phyloP scores from a whole-genome alignment of 2,888 invertebrate species.

The Agrochola lychnidis region DNA sequence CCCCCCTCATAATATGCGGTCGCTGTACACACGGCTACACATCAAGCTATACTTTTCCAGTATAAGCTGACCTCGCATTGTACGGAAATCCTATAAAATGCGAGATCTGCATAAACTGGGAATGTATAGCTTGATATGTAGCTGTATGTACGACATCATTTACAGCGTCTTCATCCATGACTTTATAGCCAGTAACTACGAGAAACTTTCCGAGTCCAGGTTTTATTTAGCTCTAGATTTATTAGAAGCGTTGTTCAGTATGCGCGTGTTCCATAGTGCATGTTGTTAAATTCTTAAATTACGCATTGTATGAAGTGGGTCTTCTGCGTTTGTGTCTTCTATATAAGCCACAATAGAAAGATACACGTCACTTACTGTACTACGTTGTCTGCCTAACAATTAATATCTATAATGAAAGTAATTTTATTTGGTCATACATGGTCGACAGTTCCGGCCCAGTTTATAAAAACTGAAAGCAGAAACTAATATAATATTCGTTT shows the following conservation, averaged over 20 bases:
- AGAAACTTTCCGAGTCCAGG: neutral
- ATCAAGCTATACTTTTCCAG: too few species aligned
- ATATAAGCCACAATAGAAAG: conserved; percentile 28
- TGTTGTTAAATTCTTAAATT: neutral
- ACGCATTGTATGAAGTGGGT: conserved; percentile 4
- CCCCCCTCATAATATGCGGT: neutral
- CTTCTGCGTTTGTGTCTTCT: conserved; percentile 36
- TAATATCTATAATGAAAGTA: conserved; percentile 55
- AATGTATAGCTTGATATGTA: too few species aligned
- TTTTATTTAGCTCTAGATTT: conserved; percentile 22
- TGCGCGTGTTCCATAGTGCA: neutral
- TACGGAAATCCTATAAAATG: too few species aligned
- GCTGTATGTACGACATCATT: too few species aligned
- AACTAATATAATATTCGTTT: conserved; percentile 5
- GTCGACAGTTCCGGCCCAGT: conserved; percentile 40
- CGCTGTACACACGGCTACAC: too few species aligned
- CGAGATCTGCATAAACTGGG: too few species aligned
- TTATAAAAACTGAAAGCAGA: conserved; percentile 34
- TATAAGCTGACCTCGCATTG: too few species aligned
- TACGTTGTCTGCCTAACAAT: conserved; percentile 56
- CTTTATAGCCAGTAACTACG: neutral
- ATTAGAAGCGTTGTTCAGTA: neutral
- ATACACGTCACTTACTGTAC: conserved; percentile 39
- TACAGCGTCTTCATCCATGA: too few species aligned
- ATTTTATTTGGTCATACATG: conserved; percentile 38